A percentile compares a stretch with the other conserved stretches of the same genome.
These are phyloP conservation scores for Lepetodrilus schrolli DNA, from an alignment of 2,888 invertebrate genomes.

Conservation along the genomic window DNA sequence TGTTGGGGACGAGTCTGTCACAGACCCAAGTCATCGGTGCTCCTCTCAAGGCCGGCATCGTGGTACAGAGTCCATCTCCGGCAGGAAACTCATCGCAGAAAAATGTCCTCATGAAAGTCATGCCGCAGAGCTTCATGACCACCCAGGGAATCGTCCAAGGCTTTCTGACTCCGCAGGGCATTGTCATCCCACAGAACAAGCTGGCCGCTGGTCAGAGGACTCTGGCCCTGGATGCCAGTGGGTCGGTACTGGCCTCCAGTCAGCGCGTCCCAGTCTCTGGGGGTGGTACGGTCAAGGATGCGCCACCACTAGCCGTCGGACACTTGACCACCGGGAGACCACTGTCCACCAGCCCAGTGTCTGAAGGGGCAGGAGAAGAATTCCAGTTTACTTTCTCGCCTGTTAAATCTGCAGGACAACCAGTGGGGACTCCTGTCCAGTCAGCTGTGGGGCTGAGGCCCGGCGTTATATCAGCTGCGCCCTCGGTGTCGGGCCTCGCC, in stretches of 20 bases:
- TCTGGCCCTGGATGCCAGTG: not conserved
- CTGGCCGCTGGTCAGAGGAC: not conserved
- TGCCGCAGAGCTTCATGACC: constrained; percentile 47
- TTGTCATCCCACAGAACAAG: constrained; percentile 45
- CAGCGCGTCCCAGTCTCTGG: not conserved
- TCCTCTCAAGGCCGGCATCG: constrained; percentile 4
- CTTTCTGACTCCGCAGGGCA: constrained; percentile 54
- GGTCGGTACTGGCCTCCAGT: not conserved
- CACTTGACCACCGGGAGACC: not conserved
- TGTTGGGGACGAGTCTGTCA: constrained; percentile 18
- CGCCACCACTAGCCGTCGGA: not conserved
- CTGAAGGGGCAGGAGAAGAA: not conserved
- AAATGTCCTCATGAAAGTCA: constrained; percentile 50
- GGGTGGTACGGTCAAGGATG: not conserved
- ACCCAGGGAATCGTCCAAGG: constrained; percentile 56
- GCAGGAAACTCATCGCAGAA: constrained; percentile 37
- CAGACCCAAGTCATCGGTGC: not conserved
- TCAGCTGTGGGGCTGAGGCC: not conserved
- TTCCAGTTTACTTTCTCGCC: constrained; percentile 9
- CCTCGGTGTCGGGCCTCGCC: not conserved
- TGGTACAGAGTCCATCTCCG: constrained; percentile 5
- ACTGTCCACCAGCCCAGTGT: not conserved
- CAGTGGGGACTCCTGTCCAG: not conserved
- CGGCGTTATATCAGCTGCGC: not conserved
- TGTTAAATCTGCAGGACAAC: not conserved